Evolutionary conservation across 2,797 vertebrate genomes (phyloP).

Genomic region (Acrossocheilus fasciatus): DNA sequence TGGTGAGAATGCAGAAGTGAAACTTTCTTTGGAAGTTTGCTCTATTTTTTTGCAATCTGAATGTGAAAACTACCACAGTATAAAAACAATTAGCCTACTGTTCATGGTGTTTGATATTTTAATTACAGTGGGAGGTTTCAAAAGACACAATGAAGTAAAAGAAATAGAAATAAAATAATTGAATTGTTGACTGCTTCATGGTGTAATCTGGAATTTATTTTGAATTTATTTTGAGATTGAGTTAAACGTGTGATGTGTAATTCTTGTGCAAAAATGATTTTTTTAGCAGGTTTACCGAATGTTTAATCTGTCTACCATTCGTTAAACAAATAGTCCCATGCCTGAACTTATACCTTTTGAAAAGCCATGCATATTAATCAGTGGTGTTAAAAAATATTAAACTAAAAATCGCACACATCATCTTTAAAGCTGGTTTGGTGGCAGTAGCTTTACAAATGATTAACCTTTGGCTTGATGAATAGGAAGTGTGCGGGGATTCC

Average conservation of each 20-base stretch:
- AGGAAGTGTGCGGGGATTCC: too few species aligned
- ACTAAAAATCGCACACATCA: too few species aligned
- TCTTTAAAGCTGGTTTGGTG: too few species aligned
- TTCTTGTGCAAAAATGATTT: neutral
- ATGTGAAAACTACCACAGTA: neutral
- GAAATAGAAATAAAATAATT: neutral
- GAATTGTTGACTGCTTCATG: neutral
- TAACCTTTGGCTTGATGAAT: too few species aligned
- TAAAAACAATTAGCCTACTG: neutral
- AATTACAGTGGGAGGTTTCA: neutral
- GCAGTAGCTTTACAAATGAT: too few species aligned
- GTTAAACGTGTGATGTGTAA: neutral
- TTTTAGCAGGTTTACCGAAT: neutral
- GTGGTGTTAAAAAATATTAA: neutral
- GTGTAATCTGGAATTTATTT: neutral
- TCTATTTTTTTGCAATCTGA: neutral
- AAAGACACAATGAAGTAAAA: neutral
- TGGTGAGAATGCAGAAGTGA: slow-evolving; percentile 23
- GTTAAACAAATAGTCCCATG: neutral
- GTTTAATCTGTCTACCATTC: neutral
- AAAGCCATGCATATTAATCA: neutral
- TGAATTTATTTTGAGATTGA: neutral
- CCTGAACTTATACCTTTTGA: neutral
- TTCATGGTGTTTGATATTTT: neutral
- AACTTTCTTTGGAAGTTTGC: slow-evolving; percentile 17